Conservation (phyloP, 2,797 vertebrate genomes). For the Mionectes olivaceus region DNA sequence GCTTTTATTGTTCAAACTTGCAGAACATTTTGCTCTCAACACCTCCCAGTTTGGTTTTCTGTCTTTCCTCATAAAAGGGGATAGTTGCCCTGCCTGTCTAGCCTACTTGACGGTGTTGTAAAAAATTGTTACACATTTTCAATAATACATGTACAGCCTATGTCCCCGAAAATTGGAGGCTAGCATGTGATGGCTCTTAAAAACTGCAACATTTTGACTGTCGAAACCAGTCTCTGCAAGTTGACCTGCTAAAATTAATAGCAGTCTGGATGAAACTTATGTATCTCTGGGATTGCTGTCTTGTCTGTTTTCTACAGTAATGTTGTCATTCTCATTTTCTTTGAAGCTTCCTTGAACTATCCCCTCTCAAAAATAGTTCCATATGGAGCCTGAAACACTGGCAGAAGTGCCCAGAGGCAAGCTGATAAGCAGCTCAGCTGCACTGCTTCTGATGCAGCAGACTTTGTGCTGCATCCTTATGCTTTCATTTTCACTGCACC, state of each 20-base stretch:
- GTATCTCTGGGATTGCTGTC: background rate
- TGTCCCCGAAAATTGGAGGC: background rate
- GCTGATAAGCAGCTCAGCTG: background rate
- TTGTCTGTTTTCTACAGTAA: slow-evolving; percentile 39
- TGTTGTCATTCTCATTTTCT: slow-evolving; percentile 58
- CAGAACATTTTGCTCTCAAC: background rate
- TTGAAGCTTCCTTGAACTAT: slow-evolving; percentile 42
- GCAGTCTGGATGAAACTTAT: background rate
- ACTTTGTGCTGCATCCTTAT: background rate
- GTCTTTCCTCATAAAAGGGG: background rate
- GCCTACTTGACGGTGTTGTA: background rate
- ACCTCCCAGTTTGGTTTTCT: background rate
- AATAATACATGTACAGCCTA: accelerated
- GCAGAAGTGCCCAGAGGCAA: slow-evolving; percentile 19
- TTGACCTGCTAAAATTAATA: slow-evolving; percentile 34
- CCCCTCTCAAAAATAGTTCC: slow-evolving; percentile 47
- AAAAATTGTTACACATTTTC: background rate
- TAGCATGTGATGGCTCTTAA: background rate
- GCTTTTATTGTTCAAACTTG: background rate
- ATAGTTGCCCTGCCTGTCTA: background rate
- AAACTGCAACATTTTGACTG: background rate
- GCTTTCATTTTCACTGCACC: background rate
- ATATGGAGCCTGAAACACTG: slow-evolving; percentile 29
- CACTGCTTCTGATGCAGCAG: background rate
- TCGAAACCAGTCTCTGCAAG: background rate